Percentiles rank a stretch among this genome's conserved stretches.
Evolutionary conservation across 1,140 invertebrate genomes (phyloP).

Genomic region (Akabosia matsudoensis): DNA sequence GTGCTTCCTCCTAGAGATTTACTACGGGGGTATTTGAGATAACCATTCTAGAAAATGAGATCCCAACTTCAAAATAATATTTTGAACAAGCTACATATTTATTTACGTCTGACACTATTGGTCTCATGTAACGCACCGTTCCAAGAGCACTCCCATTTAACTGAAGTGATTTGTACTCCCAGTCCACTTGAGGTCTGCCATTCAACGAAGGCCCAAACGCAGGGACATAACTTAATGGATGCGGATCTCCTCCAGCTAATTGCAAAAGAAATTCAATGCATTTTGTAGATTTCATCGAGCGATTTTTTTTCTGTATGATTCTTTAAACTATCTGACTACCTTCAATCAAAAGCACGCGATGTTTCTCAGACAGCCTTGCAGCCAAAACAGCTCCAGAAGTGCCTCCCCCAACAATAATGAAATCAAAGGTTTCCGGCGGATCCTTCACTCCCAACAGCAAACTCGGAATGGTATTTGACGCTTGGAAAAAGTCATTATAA

Average conservation of each 20-base stretch:
- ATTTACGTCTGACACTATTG: not conserved
- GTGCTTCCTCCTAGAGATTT: not conserved
- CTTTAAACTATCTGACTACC: no score
- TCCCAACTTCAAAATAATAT: not conserved
- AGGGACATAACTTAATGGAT: not conserved
- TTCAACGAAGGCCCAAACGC: not conserved
- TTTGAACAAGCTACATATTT: not conserved
- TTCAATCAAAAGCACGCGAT: not conserved
- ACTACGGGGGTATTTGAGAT: not conserved
- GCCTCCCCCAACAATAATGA: not conserved
- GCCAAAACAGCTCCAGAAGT: not conserved
- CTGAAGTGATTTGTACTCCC: not conserved
- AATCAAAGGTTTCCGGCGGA: not conserved
- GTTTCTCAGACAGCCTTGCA: not conserved
- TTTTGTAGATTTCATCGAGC: no score
- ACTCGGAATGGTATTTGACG: not conserved
- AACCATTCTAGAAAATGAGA: not conserved
- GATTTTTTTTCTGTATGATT: no score
- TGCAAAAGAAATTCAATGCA: not conserved
- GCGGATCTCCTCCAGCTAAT: not conserved
- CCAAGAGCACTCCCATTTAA: not conserved
- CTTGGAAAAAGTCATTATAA: conserved; percentile 15
- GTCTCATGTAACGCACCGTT: not conserved
- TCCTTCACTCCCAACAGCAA: not conserved
- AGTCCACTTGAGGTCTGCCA: not conserved